Base-by-base conservation (phyloP, 2,888 invertebrate genomes). In the Parochlus steinenii region DNA sequence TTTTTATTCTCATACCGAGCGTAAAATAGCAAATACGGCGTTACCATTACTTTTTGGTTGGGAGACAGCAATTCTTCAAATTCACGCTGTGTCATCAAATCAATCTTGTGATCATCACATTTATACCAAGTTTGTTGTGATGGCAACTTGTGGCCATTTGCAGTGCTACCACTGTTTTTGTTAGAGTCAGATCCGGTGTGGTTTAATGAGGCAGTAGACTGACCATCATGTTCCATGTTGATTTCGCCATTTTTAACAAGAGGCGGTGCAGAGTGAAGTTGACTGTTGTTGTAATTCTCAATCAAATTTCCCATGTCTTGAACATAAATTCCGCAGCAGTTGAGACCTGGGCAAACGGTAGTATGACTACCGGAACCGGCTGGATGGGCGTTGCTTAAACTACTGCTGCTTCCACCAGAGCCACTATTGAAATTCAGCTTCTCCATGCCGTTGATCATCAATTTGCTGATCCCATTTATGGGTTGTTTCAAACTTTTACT, bases 1-100 rank as follows among this genome's bases (percentile, higher is more conserved):
- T n/a, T n/a, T n/a, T n/a, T n/a, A n/a, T n/a, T n/a, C n/a, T 71
- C 69, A 44, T 61, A 67, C 39, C 70, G 71, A 31, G 75, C 77
- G 54, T 87, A 87, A 61, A 87, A 87, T 30, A 87, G 63, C 37
- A 87, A 67, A 61, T 87, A 87, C 2, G 87, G 87, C 2, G 86
- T 86, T 16, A 83, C 78, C 1, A 81, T 79, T 26, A 78, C 77
- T 41, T 75, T 65, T 41, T 71, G 75, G 37, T 75, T 74, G 3
- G 71, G 68, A 3, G 77, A 75, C 33, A 87, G 64, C 39, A 83
- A 67, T 43, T 82, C 80, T 45, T 76, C 71, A 45, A 87, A 75
- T 52, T 86, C 83, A 23, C 74, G 69, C 49, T 71, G 67, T 19
- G 79, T 71, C 53, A 87, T 74, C 6, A 77, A 71, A 45, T 76